Evolutionary conservation across 2,113 vertebrate genomes (phyloP).

Genomic region (Oxygymnocypris stewartii): DNA sequence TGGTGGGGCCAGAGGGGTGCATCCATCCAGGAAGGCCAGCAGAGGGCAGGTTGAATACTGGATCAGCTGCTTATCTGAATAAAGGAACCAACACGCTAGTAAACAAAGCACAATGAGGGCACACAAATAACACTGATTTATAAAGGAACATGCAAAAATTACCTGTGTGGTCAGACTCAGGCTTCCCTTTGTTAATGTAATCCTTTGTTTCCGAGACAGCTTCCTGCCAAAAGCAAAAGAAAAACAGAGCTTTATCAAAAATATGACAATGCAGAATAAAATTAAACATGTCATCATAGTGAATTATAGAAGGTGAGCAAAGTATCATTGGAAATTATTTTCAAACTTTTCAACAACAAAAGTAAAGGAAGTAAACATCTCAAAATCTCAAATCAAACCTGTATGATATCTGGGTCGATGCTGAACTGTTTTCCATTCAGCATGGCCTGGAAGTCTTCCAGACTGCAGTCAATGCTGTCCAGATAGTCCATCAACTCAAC

Average conservation of each 20-base stretch:
- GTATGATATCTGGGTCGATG: conserved; percentile 84
- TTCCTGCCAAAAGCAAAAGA: conserved; percentile 38
- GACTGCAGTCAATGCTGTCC: conserved; percentile 97
- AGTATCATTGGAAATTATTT: neutral
- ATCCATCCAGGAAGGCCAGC: conserved; percentile 89
- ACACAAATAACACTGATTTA: neutral
- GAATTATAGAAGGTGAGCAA: neutral
- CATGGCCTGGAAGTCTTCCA: conserved; percentile 97
- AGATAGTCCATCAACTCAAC: conserved; percentile 96
- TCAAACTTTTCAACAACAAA: neutral
- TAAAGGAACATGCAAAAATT: neutral
- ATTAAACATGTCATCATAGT: neutral
- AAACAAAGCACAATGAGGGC: neutral
- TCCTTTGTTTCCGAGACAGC: conserved; percentile 20
- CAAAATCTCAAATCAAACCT: conserved; percentile 73
- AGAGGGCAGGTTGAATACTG: conserved; percentile 92
- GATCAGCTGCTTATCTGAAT: conserved; percentile 88
- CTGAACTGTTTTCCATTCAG: conserved; percentile 91
- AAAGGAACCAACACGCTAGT: neutral
- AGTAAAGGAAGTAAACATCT: neutral
- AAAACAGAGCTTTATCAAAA: neutral
- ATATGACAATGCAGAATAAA: neutral
- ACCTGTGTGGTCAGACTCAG: conserved; percentile 37
- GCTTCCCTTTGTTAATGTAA: conserved; percentile 9
- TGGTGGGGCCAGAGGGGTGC: conserved; percentile 62